Base-by-base conservation (phyloP, 1,140 invertebrate genomes). In the Chlorops oryzae region DNA sequence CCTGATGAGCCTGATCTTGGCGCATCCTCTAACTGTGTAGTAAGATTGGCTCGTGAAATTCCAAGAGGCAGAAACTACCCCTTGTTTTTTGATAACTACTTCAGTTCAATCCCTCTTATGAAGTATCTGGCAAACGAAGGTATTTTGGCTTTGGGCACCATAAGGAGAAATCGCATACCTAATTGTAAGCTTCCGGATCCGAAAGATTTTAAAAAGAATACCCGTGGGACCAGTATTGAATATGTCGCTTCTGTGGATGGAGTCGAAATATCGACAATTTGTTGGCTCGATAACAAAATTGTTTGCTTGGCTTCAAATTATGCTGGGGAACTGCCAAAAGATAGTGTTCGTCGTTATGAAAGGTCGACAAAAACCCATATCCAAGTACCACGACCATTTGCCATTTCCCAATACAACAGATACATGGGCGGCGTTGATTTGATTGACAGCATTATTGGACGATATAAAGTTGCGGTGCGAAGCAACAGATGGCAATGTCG, bases 371-470 rank as follows among this genome's bases (percentile, higher is more conserved):
- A 2, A 37, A 6, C n/a, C 18, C 37, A 39, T 17, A 3, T 39
- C 42, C 27, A 12, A 17, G 12, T 17, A 22, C 4, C 17, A n/a
- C 21, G 41, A 17, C 32, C 42, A 3, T n/a, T n/a, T n/a, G n/a
- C n/a, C n/a, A n/a, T n/a, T n/a, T n/a, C n/a, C n/a, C n/a, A n/a
- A n/a, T n/a, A n/a, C n/a, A 6, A 18, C 27, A 5, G 32, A 25
- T 59, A 69, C 27, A 64, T 62, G 58, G 62, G 60, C 15, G 61
- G 63, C 25, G 65, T 66, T 13, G 62, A 65, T 38, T 43, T 64
- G 3, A 53, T 66, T n/a, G 59, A 66, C 47, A 58, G 59, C 47
- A 59, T 65, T 23, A 59, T 66, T 59, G 58, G 47, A 1, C 47
- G 32, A 13, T 63, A 65, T 32, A 61, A 67, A 32, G 63, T 67